Evolutionary conservation across 2,797 vertebrate genomes (phyloP).

Genomic region (Trachurus trachurus): DNA sequence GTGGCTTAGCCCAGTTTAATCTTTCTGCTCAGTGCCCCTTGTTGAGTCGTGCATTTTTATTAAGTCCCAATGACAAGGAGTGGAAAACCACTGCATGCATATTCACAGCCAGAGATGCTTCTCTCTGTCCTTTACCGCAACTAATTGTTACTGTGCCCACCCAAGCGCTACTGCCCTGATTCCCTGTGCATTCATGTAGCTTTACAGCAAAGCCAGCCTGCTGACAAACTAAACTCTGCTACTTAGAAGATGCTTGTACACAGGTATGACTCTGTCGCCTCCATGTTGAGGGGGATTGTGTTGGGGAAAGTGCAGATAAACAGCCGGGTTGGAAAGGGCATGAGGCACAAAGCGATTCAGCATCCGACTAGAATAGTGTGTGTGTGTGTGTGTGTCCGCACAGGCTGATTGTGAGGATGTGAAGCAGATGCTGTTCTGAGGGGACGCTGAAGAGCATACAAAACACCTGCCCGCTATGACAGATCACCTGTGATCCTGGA

Average conservation of each 20-base stretch:
- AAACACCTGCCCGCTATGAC: conserved; percentile 82
- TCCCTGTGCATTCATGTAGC: conserved; percentile 44
- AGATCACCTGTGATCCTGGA: conserved; percentile 81
- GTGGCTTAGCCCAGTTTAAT: conserved; percentile 69
- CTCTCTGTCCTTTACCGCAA: conserved; percentile 54
- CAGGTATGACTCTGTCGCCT: conserved; percentile 41
- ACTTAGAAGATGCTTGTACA: conserved; percentile 42
- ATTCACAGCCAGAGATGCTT: conserved; percentile 64
- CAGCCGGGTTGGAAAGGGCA: conserved; percentile 54
- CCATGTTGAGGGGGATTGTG: conserved; percentile 52
- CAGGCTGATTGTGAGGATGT: conserved; percentile 36
- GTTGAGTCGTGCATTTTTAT: conserved; percentile 72
- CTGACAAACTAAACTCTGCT: conserved; percentile 53
- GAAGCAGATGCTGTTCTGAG: conserved; percentile 71
- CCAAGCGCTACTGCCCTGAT: conserved; percentile 46
- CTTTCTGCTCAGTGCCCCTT: conserved; percentile 68
- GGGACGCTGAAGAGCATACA: conserved; percentile 76
- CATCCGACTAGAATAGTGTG: conserved; percentile 40
- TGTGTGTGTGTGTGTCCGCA: not conserved
- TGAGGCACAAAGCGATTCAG: conserved; percentile 48
- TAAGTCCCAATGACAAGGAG: conserved; percentile 66
- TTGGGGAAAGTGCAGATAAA: conserved; percentile 68
- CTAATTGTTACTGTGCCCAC: conserved; percentile 72
- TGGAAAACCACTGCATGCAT: conserved; percentile 57
- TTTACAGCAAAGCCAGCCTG: conserved; percentile 46